Evolutionary conservation across 1,140 invertebrate species (phyloP), one percentile per base, ranked within the genome.

Genomic region (Caenorhabditis briggsae): DNA sequence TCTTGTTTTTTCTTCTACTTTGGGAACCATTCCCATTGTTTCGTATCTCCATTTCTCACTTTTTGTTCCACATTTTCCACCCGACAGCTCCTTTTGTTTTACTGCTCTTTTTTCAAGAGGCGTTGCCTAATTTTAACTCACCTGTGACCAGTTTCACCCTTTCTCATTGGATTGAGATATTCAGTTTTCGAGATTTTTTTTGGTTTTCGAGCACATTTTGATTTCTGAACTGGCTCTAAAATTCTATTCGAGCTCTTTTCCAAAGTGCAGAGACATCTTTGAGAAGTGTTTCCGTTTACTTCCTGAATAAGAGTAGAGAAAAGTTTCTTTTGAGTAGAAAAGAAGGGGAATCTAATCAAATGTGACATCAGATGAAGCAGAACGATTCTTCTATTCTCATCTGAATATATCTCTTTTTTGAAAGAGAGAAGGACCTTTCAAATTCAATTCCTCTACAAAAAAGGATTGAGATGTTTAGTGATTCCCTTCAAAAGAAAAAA

Each of bases 1-100:
- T 53, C 33, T 33, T 33, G 33, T 33, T 33, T 33, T 33, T 33
- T 33, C 33, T 33, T 33, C 33, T 43, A 14, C 18, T 43, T 78
- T 53, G 70, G 70, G 43, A 46, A 78, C 70, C 70, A 78, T 70
- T 25, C 41, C 43, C 14, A 33, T 70, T 70, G 64, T 70, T 33
- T 53, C 16, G 50, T 53, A 18, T 53, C 14, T 50, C 46, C 70
- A 50, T 50, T 78, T 78, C 46, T 78, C 70, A 78, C 70, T 78
- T 78, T 33, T 78, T 78, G 70, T 78, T 78, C 50, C 70, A 78
- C 70, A 78, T 46, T 78, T 78, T 78, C 70, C 70, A 78, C 70
- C 70, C 70, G 70, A 78, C 70, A 50, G 70, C 43, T 78, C 20
- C 70, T 23, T 78, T 78, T 78, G 70, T 78, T 20, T 41, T 20